Percentiles rank a stretch among this genome's conserved stretches.
phyloP scores from a whole-genome alignment of 2,888 invertebrate species.

The Pantelozetes paolii region DNA sequence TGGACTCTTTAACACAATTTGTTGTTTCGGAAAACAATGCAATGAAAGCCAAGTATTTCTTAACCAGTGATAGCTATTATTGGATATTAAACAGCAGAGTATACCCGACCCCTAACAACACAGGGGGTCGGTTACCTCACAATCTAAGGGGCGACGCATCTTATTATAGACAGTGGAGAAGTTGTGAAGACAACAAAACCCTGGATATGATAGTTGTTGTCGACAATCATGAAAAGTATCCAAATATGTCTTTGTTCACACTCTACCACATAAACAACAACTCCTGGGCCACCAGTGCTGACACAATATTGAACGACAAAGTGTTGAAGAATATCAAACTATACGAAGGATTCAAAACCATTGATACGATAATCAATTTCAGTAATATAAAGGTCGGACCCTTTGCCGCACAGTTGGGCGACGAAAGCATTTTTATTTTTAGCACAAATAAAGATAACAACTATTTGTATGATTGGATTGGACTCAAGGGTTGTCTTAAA shows the following conservation, averaged over 20 bases:
- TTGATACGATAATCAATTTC: slow-evolving; percentile 17
- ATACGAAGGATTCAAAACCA: not conserved
- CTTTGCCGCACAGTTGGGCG: not conserved
- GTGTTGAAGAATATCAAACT: not conserved
- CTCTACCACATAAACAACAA: not conserved
- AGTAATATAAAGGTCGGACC: slow-evolving; percentile 12
- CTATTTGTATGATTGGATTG: not conserved
- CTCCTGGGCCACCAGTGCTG: not conserved
- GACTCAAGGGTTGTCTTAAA: not conserved
- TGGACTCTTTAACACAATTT: not conserved
- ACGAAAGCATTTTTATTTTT: not conserved
- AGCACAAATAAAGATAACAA: not conserved
- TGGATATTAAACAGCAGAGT: not conserved
- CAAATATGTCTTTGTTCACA: not conserved
- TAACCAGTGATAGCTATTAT: slow-evolving; percentile 9
- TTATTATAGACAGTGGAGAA: not conserved
- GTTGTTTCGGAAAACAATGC: too few relatives aligned
- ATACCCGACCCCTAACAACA: not conserved
- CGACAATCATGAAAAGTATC: not conserved
- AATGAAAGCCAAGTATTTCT: not conserved
- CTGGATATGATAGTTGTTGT: not conserved
- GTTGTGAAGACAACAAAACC: not conserved
- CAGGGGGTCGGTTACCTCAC: not conserved
- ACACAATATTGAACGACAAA: not conserved
- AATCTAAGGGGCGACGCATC: not conserved